Conservation (phyloP, 2,113 vertebrate genomes). For the Salvelinus alpinus region DNA sequence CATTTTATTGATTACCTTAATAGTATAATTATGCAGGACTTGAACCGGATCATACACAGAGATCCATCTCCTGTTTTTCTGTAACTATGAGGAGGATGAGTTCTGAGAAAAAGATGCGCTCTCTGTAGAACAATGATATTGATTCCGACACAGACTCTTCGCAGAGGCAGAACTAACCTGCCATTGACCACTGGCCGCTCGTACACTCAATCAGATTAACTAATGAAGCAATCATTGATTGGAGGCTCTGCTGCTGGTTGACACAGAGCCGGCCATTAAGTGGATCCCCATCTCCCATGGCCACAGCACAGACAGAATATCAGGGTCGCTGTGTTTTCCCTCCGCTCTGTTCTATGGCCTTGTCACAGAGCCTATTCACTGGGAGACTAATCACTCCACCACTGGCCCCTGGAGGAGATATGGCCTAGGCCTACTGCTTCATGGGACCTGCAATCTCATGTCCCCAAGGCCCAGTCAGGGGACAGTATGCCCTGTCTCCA, state of each 20-base stretch:
- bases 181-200: slow-evolving; percentile 59
- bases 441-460: slow-evolving; percentile 39
- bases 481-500: slow-evolving; percentile 26
- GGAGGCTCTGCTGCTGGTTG: slow-evolving; percentile 48
- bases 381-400: slow-evolving; percentile 52
- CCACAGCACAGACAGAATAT: slow-evolving; percentile 57
- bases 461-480: slow-evolving; percentile 25
- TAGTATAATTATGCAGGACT: slow-evolving; percentile 40
- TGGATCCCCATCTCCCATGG: slow-evolving; percentile 58
- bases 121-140: slow-evolving; percentile 61
- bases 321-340: slow-evolving; percentile 62
- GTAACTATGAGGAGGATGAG: slow-evolving; percentile 59
- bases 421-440: slow-evolving; percentile 11
- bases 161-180: slow-evolving; percentile 63
- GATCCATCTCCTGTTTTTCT: slow-evolving; percentile 50
- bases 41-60: slow-evolving; percentile 46
- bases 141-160: slow-evolving; percentile 58
- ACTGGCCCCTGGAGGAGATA: slow-evolving; percentile 35
- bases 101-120: slow-evolving; percentile 57
- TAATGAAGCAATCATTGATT: slow-evolving; percentile 78
- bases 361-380: slow-evolving; percentile 35
- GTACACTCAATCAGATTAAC: slow-evolving; percentile 71
- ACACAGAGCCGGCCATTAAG: slow-evolving; percentile 65
- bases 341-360: slow-evolving; percentile 42
- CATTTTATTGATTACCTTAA: slow-evolving; percentile 42